Evolutionary conservation across 2,797 vertebrate genomes (phyloP).

Genomic region (Sarcophilus harrisii): DNA sequence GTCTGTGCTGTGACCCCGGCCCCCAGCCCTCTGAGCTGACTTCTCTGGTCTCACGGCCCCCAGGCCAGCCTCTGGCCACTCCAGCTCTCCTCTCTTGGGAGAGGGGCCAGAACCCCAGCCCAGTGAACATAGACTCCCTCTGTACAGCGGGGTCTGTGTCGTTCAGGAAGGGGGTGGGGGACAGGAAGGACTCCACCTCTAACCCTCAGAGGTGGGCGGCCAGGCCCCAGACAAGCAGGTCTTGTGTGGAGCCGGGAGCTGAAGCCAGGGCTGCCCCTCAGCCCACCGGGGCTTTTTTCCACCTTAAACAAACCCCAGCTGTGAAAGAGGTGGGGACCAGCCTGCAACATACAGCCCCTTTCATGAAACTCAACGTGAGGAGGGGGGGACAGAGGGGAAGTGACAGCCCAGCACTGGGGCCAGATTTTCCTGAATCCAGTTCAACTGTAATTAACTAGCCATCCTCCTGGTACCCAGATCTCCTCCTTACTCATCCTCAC

Average conservation of each 20-base stretch:
- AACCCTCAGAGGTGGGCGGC: not conserved
- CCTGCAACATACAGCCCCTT: conserved; percentile 78
- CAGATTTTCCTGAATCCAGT: not conserved
- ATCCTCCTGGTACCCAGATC: conserved; percentile 67
- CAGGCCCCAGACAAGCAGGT: not conserved
- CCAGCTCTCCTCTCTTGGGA: not conserved
- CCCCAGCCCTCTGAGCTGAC: not conserved
- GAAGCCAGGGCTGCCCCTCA: conserved; percentile 68
- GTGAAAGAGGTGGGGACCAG: conserved; percentile 58
- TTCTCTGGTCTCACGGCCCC: not conserved
- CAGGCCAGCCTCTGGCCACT: not conserved
- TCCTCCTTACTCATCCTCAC: conserved; percentile 37
- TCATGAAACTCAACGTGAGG: conserved; percentile 65
- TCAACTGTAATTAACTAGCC: conserved; percentile 55
- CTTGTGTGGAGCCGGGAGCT: conserved; percentile 59
- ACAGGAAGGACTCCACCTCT: conserved; percentile 29
- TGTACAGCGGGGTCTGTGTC: conserved; percentile 34
- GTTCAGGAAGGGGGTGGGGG: conserved; percentile 60
- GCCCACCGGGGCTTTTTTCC: conserved; percentile 73
- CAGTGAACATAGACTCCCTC: conserved; percentile 49
- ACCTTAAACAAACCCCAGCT: conserved; percentile 71
- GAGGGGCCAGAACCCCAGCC: not conserved
- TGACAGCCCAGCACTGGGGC: conserved; percentile 35
- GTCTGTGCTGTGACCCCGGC: not conserved
- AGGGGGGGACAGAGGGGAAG: not conserved